A percentile compares a stretch with the other conserved stretches of the same genome.
Evolutionary conservation across 2,888 invertebrate species (phyloP).

Genomic region (Drosophila seclusa): DNA sequence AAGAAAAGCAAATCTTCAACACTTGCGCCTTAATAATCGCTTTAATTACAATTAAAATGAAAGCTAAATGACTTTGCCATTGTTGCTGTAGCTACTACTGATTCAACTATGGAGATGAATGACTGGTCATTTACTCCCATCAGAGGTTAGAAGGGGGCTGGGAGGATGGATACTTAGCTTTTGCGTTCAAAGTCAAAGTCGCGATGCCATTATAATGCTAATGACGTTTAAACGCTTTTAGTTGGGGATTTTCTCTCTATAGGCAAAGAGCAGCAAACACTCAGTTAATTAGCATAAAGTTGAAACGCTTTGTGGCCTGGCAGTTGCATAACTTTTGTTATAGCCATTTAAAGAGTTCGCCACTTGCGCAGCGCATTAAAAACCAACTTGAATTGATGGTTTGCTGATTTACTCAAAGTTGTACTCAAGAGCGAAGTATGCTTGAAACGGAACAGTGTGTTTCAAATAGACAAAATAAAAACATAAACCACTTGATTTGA

Average conservation of each 20-base stretch:
- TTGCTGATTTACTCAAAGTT: slow-evolving; percentile 1
- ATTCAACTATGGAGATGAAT: slow-evolving; percentile 56
- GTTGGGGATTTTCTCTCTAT: slow-evolving; percentile 23
- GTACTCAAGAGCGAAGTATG: neutral
- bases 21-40: slow-evolving; percentile 64
- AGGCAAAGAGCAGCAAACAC: slow-evolving; percentile 6
- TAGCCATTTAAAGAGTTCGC: slow-evolving; percentile 45
- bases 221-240: slow-evolving; percentile 72
- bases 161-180: slow-evolving; percentile 12
- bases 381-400: slow-evolving; percentile 6
- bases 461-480: neutral
- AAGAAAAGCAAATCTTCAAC: slow-evolving; percentile 21
- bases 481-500: neutral
- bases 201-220: slow-evolving; percentile 72
- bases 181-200: slow-evolving; percentile 52
- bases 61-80: slow-evolving; percentile 60
- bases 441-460: neutral
- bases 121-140: slow-evolving; percentile 51
- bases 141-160: neutral
- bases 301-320: slow-evolving; percentile 43
- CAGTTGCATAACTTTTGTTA: slow-evolving; percentile 44
- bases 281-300: slow-evolving; percentile 68
- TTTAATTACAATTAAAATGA: slow-evolving; percentile 76
- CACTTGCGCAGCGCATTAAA: slow-evolving; percentile 2
- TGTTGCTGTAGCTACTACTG: slow-evolving; percentile 18